Conservation (phyloP, 1,140 invertebrate species). For the Cydia amplana region DNA sequence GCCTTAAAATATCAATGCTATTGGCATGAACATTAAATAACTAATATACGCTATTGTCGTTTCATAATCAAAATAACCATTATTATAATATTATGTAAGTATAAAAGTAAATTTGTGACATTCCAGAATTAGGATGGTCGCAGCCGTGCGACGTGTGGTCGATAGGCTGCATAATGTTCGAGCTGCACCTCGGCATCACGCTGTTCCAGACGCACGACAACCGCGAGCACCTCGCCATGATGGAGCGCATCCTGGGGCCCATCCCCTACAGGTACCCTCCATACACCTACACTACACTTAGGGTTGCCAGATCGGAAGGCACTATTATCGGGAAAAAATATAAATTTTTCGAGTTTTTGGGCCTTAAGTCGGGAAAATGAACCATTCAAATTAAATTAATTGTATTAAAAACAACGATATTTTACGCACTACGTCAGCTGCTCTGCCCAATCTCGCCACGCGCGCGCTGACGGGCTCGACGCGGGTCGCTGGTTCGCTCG, state of each 20-base stretch:
- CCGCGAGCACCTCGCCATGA: constrained; percentile 99
- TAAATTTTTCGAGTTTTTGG: no score
- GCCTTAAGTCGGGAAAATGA: no score
- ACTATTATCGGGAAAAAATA: no score
- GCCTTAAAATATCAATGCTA: neutral
- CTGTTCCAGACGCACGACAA: constrained; percentile 99
- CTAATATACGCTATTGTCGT: neutral
- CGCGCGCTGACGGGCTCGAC: no score
- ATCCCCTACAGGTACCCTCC: constrained; percentile 89
- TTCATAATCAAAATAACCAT: neutral
- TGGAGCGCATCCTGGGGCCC: constrained; percentile 98
- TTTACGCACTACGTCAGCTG: no score
- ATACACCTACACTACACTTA: neutral
- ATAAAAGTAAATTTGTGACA: constrained; percentile 33
- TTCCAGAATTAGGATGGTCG: constrained; percentile 97
- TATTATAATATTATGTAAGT: neutral
- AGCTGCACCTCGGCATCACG: constrained; percentile 98
- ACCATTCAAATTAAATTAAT: no score
- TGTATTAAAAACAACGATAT: no score
- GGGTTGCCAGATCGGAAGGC: no score
- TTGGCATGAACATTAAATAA: neutral
- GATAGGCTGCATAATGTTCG: constrained; percentile 99
- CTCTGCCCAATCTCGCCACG: no score
- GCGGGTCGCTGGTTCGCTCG: no score
- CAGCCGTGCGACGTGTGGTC: constrained; percentile 99